phyloP scores from a whole-genome alignment of 2,113 vertebrate species.

The Equus quagga region DNA sequence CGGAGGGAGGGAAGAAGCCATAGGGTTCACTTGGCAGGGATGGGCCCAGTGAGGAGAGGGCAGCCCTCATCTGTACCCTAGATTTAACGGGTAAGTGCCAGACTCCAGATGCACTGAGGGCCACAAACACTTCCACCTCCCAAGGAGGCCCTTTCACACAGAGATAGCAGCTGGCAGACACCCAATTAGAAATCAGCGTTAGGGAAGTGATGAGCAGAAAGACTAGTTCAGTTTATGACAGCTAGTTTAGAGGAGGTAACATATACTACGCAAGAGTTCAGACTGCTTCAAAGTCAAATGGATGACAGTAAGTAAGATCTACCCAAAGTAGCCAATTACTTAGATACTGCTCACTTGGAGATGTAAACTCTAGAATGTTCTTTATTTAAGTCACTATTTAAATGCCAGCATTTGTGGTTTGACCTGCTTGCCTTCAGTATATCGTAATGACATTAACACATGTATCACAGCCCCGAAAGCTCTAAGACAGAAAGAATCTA shows the following conservation, averaged over 20 bases:
- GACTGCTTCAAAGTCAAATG: slow-evolving; percentile 24
- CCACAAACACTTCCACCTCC: slow-evolving; percentile 32
- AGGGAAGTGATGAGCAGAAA: slow-evolving; percentile 45
- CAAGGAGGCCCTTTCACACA: slow-evolving; percentile 39
- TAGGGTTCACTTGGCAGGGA: not conserved
- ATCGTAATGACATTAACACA: slow-evolving; percentile 8
- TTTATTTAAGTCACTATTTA: slow-evolving; percentile 49
- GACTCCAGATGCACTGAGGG: not conserved
- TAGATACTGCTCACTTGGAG: slow-evolving; percentile 23
- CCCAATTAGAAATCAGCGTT: slow-evolving; percentile 49
- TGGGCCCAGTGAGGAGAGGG: not conserved
- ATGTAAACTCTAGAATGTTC: slow-evolving; percentile 28
- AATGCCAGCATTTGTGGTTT: slow-evolving; percentile 37
- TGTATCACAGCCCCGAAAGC: not conserved
- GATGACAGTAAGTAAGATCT: not conserved
- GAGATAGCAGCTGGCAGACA: not conserved
- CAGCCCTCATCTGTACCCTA: not conserved
- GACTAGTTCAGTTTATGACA: slow-evolving; percentile 51
- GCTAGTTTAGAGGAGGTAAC: not conserved
- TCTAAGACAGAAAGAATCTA: slow-evolving; percentile 22
- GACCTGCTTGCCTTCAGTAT: not conserved
- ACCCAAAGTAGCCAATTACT: slow-evolving; percentile 57
- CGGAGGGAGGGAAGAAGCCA: not conserved
- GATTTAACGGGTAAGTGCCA: not conserved
- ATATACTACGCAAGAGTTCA: slow-evolving; percentile 48